phyloP scores from a whole-genome alignment of 1,140 invertebrate genomes.

The Bombus sibiricus region DNA sequence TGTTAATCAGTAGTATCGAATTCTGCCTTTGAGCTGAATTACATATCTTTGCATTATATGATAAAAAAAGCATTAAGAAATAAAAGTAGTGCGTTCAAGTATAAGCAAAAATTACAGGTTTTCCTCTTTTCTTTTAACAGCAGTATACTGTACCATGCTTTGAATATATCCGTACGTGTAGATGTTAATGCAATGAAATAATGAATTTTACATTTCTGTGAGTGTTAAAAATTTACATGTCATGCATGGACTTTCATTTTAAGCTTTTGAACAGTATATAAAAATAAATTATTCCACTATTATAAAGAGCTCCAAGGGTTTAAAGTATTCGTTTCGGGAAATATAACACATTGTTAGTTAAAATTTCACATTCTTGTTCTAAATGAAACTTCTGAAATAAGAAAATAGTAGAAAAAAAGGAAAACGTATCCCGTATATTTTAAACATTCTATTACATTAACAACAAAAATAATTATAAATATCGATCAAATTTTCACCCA shows the following conservation, averaged over 20 bases:
- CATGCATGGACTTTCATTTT: not conserved
- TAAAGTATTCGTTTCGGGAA: not conserved
- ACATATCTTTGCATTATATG: not conserved
- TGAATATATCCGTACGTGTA: not conserved
- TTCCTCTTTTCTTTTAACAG: not conserved
- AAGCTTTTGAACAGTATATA: not conserved
- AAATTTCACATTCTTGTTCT: not conserved
- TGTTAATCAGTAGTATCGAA: no score
- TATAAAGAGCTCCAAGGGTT: not conserved
- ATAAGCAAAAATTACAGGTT: not conserved
- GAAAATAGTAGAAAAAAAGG: not conserved
- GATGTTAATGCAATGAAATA: not conserved
- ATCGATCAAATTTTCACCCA: no score
- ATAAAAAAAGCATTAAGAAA: not conserved
- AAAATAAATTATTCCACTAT: not conserved
- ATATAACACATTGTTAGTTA: not conserved
- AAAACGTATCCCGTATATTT: not conserved
- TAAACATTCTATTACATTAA: not conserved
- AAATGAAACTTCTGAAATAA: not conserved
- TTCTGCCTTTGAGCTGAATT: not conserved
- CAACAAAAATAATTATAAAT: not conserved
- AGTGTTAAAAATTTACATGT: not conserved
- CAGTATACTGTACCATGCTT: not conserved
- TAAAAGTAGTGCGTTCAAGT: not conserved
- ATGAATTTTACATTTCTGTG: not conserved